Conservation (phyloP, 2,113 vertebrate species). For the Odontophorus gujanensis region DNA sequence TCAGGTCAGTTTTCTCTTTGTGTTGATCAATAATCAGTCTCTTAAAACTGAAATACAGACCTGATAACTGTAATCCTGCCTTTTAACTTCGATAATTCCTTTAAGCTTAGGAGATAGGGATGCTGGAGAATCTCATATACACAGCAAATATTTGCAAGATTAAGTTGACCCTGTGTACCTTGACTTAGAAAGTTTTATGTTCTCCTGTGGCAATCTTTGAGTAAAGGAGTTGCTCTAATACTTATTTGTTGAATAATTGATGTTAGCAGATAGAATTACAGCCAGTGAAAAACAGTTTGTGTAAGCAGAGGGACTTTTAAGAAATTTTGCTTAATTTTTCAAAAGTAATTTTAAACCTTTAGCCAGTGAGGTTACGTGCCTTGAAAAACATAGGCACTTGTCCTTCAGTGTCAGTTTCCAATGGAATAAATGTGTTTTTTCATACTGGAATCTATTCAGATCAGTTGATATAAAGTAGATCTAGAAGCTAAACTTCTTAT, state of each 20-base stretch:
- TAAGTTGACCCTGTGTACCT: conserved; percentile 55
- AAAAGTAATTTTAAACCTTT: background rate
- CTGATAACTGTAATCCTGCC: conserved; percentile 57
- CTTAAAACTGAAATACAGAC: conserved; percentile 35
- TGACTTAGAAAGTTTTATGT: conserved; percentile 22
- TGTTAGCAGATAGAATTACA: background rate
- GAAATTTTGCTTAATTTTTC: background rate
- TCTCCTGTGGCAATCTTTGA: background rate
- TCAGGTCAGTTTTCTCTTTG: background rate
- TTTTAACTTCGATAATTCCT: conserved; percentile 60
- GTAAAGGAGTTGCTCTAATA: background rate
- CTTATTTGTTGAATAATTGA: background rate
- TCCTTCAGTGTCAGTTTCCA: background rate
- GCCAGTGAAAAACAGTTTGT: background rate
- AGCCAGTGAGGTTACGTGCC: background rate
- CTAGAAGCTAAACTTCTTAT: background rate
- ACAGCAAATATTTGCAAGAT: conserved; percentile 67
- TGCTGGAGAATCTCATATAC: conserved; percentile 30
- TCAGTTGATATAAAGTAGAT: background rate
- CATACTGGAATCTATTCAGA: background rate
- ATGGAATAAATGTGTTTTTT: background rate
- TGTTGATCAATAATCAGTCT: conserved; percentile 21
- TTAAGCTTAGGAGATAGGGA: conserved; percentile 27
- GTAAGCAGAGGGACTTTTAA: background rate
- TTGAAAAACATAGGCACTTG: background rate